A percentile compares a stretch with the other conserved stretches of the same genome.
Conservation (phyloP, 2,888 invertebrate genomes). For the Tigriopus californicus region DNA sequence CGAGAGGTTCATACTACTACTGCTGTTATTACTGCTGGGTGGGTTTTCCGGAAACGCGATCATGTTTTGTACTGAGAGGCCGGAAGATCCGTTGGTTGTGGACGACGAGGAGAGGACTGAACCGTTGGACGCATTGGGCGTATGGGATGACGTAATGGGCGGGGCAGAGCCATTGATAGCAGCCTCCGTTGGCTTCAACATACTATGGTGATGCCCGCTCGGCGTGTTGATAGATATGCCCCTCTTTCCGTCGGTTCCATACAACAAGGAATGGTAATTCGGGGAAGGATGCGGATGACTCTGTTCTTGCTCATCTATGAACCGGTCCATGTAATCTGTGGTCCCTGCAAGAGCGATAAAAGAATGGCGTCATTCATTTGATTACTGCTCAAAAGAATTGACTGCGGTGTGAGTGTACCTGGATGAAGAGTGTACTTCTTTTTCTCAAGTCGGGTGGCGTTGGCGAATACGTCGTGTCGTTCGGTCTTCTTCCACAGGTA, state of each 20-base stretch:
- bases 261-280: constrained; percentile 36
- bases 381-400: background rate
- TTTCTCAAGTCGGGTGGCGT: constrained; percentile 70
- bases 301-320: constrained; percentile 29
- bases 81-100: too few relatives aligned
- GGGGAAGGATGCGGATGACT: constrained; percentile 38
- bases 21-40: too few relatives aligned
- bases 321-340: constrained; percentile 33
- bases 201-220: too few relatives aligned
- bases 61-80: too few relatives aligned
- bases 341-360: constrained; percentile 17
- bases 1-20: too few relatives aligned
- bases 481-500: constrained; percentile 96
- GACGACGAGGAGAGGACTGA: too few relatives aligned
- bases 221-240: background rate
- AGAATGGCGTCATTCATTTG: background rate
- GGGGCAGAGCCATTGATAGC: too few relatives aligned
- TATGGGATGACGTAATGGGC: too few relatives aligned
- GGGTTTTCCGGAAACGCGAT: too few relatives aligned
- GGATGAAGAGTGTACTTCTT: constrained; percentile 80
- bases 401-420: too few relatives aligned
- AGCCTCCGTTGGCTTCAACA: too few relatives aligned
- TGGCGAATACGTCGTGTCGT: constrained; percentile 71
- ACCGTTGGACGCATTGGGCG: too few relatives aligned
- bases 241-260: constrained; percentile 21